These are phyloP conservation scores for Falco naumanni DNA, from an alignment of 2,797 vertebrate species.

Conservation along the genomic window DNA sequence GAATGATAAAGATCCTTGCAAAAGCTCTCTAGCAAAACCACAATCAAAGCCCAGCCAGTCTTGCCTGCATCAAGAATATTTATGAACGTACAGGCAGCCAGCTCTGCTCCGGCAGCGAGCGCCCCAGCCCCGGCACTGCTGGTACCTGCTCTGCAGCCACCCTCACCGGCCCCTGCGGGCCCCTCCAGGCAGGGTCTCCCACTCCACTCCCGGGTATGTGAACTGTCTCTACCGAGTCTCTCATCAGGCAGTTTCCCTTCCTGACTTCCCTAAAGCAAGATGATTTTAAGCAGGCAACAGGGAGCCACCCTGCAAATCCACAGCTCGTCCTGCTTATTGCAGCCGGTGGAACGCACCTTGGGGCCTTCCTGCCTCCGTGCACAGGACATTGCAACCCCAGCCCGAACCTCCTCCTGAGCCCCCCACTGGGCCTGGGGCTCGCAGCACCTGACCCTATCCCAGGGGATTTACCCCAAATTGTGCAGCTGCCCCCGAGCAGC, in stretches of 20 bases:
- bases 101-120: not conserved
- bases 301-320: not conserved
- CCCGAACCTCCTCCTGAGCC: not conserved
- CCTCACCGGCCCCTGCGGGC: rapidly evolving
- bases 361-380: not conserved
- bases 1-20: constrained; percentile 48
- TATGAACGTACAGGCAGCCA: not conserved
- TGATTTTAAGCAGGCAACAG: not conserved
- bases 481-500: too few relatives aligned
- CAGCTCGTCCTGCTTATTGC: not conserved
- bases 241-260: not conserved
- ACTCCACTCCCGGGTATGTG: rapidly evolving
- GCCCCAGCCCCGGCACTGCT: not conserved
- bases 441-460: not conserved
- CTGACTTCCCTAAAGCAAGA: not conserved
- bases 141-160: not conserved
- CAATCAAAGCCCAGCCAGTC: constrained; percentile 34
- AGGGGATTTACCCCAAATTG: not conserved
- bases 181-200: not conserved
- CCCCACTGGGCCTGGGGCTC: not conserved
- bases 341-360: not conserved
- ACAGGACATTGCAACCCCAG: not conserved
- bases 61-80: constrained; percentile 37
- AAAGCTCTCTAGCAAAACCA: constrained; percentile 7
- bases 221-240: not conserved